Evolutionary conservation across 2,797 vertebrate genomes (phyloP).

Genomic region (Delichon dasypus): DNA sequence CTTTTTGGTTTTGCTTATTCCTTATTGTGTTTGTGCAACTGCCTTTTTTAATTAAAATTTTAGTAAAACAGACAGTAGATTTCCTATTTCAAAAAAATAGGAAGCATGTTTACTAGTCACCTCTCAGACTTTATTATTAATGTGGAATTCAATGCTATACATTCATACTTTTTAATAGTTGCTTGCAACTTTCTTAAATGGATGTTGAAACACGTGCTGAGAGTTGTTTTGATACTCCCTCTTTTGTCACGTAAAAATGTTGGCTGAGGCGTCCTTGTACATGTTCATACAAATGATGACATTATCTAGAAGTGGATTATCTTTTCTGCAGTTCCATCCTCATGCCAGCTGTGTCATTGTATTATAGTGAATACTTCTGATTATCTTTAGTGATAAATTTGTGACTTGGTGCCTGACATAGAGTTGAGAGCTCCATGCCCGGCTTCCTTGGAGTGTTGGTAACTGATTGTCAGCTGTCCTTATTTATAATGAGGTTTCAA

Average conservation of each 20-base stretch:
- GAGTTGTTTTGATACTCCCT: background rate
- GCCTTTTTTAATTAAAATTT: background rate
- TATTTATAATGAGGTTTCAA: constrained; percentile 53
- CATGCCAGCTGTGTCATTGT: constrained; percentile 55
- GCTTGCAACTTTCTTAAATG: background rate
- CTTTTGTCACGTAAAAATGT: background rate
- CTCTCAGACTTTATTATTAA: background rate
- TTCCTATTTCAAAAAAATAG: background rate
- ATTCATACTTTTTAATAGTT: background rate
- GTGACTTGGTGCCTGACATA: constrained; percentile 30
- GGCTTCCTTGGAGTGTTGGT: constrained; percentile 14
- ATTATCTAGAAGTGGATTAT: constrained; percentile 51
- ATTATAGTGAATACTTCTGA: constrained; percentile 49
- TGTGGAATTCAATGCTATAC: background rate
- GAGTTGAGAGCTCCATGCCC: constrained; percentile 19
- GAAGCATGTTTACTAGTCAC: background rate
- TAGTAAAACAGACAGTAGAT: background rate
- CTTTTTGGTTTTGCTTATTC: background rate
- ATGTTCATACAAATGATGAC: constrained; percentile 39
- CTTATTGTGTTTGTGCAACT: background rate
- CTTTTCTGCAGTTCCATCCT: constrained; percentile 29
- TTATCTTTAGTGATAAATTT: constrained; percentile 47
- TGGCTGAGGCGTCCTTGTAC: constrained; percentile 22
- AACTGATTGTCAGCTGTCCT: constrained; percentile 57
- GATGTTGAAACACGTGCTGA: background rate